These are phyloP conservation scores for Taeniopygia guttata DNA, from an alignment of 2,797 vertebrate genomes.

Conservation along the genomic window DNA sequence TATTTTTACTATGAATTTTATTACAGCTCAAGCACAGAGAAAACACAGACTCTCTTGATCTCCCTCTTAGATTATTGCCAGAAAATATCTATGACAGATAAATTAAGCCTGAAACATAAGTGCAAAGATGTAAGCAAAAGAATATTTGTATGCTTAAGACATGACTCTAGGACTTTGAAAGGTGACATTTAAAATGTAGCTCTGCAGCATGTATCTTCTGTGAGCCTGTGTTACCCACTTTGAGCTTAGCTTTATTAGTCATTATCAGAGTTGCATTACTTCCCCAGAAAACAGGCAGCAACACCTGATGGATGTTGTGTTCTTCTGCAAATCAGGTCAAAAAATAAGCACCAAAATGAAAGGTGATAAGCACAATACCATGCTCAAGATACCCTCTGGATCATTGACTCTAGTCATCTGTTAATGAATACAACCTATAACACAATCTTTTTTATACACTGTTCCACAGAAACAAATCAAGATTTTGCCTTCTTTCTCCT, in stretches of 20 bases:
- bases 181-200: not conserved
- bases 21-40: not conserved
- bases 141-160: not conserved
- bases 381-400: not conserved
- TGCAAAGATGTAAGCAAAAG: not conserved
- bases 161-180: not conserved
- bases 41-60: not conserved
- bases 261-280: not conserved
- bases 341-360: not conserved
- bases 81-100: not conserved
- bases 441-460: not conserved
- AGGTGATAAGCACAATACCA: accelerated
- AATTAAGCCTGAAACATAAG: not conserved
- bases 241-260: not conserved
- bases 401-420: not conserved
- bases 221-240: not conserved
- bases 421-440: not conserved
- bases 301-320: not conserved
- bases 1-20: not conserved
- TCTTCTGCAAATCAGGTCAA: not conserved
- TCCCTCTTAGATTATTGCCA: not conserved
- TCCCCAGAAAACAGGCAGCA: not conserved
- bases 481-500: not conserved
- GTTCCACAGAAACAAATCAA: not conserved
- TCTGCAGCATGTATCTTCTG: not conserved